Percentiles rank a stretch among this genome's conserved stretches.
Evolutionary conservation across 2,888 invertebrate genomes (phyloP).

Genomic region (Eilema caniola): DNA sequence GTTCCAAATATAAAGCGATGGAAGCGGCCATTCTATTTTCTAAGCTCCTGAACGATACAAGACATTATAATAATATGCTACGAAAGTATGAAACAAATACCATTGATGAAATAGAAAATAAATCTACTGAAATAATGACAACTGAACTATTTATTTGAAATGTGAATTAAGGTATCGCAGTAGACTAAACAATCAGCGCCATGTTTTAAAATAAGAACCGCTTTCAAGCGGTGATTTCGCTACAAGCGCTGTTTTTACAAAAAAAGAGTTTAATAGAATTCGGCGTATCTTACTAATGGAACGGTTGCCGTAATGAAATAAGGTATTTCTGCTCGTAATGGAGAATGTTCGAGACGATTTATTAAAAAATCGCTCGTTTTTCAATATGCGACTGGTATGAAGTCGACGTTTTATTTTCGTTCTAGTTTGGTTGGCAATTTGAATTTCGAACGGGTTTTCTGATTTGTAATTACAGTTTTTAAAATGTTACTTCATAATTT

Average conservation of each 20-base stretch:
- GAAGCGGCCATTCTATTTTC: slow-evolving; percentile 44
- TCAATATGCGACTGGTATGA: slow-evolving; percentile 70
- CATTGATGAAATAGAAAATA: slow-evolving; percentile 6
- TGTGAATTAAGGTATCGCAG: background rate
- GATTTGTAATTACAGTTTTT: slow-evolving; percentile 17
- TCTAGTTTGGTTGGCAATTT: slow-evolving; percentile 31
- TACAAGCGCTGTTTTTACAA: slow-evolving; percentile 68
- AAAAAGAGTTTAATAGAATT: slow-evolving; percentile 81
- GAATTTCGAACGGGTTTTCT: slow-evolving; percentile 14
- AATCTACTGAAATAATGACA: slow-evolving; percentile 18
- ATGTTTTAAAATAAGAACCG: slow-evolving; percentile 42
- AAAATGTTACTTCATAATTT: background rate
- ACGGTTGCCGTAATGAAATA: slow-evolving; percentile 82
- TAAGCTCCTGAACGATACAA: slow-evolving; percentile 13
- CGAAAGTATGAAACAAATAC: background rate
- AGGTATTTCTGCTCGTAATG: slow-evolving; percentile 78
- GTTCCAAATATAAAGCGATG: slow-evolving; percentile 66
- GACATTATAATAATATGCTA: no score
- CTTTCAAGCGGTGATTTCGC: slow-evolving; percentile 49
- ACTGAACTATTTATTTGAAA: background rate
- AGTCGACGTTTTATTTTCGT: slow-evolving; percentile 46
- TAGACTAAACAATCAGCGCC: slow-evolving; percentile 18
- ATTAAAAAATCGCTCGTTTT: slow-evolving; percentile 76
- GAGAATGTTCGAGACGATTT: slow-evolving; percentile 73
- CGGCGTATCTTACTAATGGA: slow-evolving; percentile 84